Percentiles rank a stretch among this genome's conserved stretches.
Evolutionary conservation across 2,797 vertebrate species (phyloP).

Genomic region (Micromesistius poutassou): DNA sequence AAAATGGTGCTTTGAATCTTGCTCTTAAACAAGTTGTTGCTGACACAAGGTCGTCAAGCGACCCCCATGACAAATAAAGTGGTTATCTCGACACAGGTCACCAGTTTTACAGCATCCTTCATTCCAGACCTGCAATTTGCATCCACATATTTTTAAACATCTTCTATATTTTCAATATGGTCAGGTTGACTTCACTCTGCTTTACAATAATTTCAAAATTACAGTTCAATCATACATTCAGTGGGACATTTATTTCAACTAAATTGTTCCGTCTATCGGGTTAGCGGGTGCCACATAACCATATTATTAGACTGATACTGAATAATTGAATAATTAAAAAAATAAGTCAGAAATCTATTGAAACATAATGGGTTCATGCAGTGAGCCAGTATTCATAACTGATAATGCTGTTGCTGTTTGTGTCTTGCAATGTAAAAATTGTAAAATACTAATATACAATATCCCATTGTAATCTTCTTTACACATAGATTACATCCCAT

Average conservation of each 20-base stretch:
- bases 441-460: not conserved
- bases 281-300: not conserved
- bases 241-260: not conserved
- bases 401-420: not conserved
- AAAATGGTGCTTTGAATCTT: not conserved
- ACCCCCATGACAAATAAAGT: not conserved
- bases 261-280: not conserved
- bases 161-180: not conserved
- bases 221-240: not conserved
- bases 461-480: not conserved
- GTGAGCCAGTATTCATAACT: not conserved
- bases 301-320: no score
- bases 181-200: not conserved
- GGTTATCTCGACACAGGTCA: not conserved
- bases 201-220: not conserved
- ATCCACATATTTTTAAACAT: not conserved
- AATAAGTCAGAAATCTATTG: not conserved
- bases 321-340: not conserved
- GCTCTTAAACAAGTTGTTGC: not conserved
- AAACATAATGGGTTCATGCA: not conserved
- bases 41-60: constrained; percentile 3
- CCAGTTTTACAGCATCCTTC: not conserved
- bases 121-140: not conserved
- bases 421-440: not conserved
- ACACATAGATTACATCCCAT: not conserved